Base-by-base conservation (phyloP, 2,888 invertebrate species). In the Biston stratarius region DNA sequence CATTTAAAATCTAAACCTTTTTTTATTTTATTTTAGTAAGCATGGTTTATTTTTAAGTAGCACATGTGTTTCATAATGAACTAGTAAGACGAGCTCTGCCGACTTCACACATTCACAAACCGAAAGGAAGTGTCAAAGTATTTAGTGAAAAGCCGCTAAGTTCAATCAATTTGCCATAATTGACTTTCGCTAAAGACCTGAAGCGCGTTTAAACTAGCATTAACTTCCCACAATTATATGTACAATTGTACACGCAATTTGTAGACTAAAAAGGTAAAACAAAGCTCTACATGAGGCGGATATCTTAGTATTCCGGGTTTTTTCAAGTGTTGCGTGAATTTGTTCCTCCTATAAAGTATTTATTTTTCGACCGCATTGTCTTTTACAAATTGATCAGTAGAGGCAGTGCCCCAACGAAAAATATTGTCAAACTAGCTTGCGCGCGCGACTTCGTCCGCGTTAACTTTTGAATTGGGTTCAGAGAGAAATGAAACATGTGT, bases 101-200 rank as follows among this genome's bases (percentile, higher is more conserved):
- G 8, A 64, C 33, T 60, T 63, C 53, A 40, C 62, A 63, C 64
- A 38, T 52, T 56, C 14, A 64, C 52, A 66, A 67, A 61, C n/a
- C 14, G 40, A 69, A 14, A 65, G 69, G 64, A 69, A 66, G 40
- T 66, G 52, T 56, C 60, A 66, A 59, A 66, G 64, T 64, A 64
- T 67, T 53, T 58, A 52, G 40, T 57, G 6, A 64, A 59, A 59
- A 24, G 61, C 56, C 62, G 67, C 45, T 72, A 67, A 71, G 67
- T 58, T 59, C 67, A 70, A 71, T 69, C 64, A 69, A 58, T 64
- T 49, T 60, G 73, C 75, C 67, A 52, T 72, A 55, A 65, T 61
- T 62, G 56, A 3, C 24, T 24, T 24, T 65, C 24, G 67, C 63
- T 73, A 74, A 74, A 72, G 80, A 80, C 79, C 77, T 79, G 78